A percentile compares a stretch with the other conserved stretches of the same genome.
phyloP scores from a whole-genome alignment of 92 coral and sea anemone species.

The Parazoanthus atlanticus region DNA sequence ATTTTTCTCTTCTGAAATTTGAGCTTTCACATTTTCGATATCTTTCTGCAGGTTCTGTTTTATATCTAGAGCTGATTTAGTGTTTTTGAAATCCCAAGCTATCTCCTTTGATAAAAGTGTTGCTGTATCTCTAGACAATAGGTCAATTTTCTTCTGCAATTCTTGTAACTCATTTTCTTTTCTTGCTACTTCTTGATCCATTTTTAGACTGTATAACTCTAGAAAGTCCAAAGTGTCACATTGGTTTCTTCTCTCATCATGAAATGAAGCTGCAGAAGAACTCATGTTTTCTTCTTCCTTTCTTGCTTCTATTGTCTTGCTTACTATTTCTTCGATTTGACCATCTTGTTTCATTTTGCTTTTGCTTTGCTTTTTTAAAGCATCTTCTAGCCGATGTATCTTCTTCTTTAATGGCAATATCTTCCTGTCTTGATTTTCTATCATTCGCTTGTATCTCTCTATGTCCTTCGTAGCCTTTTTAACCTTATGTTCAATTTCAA shows the following conservation, averaged over 20 bases:
- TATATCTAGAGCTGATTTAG: background rate
- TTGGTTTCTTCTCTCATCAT: background rate
- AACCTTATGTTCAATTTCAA: conserved; percentile 29
- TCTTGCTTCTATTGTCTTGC: background rate
- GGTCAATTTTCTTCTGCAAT: conserved; percentile 18
- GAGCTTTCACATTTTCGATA: background rate
- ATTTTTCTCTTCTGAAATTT: conserved; percentile 15
- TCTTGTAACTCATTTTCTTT: conserved; percentile 17
- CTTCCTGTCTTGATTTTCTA: conserved; percentile 54
- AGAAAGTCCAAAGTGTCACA: background rate
- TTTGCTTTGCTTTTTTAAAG: background rate
- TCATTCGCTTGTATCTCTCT: conserved; percentile 56
- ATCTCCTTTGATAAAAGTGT: background rate
- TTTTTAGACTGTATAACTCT: background rate
- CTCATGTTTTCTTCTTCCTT: background rate
- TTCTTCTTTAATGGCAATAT: conserved; percentile 65
- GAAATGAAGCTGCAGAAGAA: background rate
- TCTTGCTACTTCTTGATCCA: background rate
- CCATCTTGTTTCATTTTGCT: background rate
- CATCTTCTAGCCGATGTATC: conserved; percentile 38
- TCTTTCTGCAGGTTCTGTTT: background rate
- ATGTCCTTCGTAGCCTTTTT: conserved; percentile 48
- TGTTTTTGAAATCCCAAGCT: background rate
- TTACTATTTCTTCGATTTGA: background rate
- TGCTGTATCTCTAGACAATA: background rate